Percentiles rank a stretch among this genome's conserved stretches.
Evolutionary conservation across 1,140 invertebrate species (phyloP).

Genomic region (Sarcophaga bullata): DNA sequence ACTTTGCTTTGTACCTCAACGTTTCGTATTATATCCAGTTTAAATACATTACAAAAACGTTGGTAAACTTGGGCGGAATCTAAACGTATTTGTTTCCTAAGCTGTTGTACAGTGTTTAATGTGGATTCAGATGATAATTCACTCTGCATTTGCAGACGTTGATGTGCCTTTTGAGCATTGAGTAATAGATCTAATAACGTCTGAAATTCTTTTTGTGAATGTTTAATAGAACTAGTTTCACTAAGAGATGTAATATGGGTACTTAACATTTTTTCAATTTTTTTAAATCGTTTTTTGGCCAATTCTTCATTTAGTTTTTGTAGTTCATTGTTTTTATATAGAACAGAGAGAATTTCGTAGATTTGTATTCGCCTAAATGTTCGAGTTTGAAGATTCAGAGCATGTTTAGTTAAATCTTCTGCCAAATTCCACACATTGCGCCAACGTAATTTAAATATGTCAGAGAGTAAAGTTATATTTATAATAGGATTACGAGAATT

Average conservation of each 20-base stretch:
- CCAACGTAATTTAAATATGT: slow-evolving; percentile 48
- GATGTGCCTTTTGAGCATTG: slow-evolving; percentile 32
- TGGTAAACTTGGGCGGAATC: slow-evolving; percentile 45
- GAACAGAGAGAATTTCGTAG: slow-evolving; percentile 68
- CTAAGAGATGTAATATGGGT: slow-evolving; percentile 38
- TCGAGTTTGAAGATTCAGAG: slow-evolving; percentile 67
- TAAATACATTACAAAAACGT: slow-evolving; percentile 56
- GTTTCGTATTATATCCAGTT: slow-evolving; percentile 63
- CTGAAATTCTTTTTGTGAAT: slow-evolving; percentile 48
- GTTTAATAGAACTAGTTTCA: background rate
- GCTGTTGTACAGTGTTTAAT: slow-evolving; percentile 54
- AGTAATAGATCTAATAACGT: slow-evolving; percentile 44
- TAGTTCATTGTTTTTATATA: slow-evolving; percentile 67
- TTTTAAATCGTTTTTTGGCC: slow-evolving; percentile 37
- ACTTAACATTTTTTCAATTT: slow-evolving; percentile 43
- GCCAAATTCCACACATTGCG: slow-evolving; percentile 44
- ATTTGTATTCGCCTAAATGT: slow-evolving; percentile 69
- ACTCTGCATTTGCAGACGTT: slow-evolving; percentile 9
- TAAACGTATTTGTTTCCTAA: slow-evolving; percentile 51
- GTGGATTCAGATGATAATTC: slow-evolving; percentile 2
- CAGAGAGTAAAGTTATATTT: slow-evolving; percentile 43
- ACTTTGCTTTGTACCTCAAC: slow-evolving; percentile 47
- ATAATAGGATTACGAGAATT: slow-evolving; percentile 47
- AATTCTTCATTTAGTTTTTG: slow-evolving; percentile 39
- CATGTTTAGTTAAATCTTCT: slow-evolving; percentile 32